These are phyloP conservation scores for Argyresthia albistria DNA, from an alignment of 2,888 invertebrate species.

Conservation along the genomic window DNA sequence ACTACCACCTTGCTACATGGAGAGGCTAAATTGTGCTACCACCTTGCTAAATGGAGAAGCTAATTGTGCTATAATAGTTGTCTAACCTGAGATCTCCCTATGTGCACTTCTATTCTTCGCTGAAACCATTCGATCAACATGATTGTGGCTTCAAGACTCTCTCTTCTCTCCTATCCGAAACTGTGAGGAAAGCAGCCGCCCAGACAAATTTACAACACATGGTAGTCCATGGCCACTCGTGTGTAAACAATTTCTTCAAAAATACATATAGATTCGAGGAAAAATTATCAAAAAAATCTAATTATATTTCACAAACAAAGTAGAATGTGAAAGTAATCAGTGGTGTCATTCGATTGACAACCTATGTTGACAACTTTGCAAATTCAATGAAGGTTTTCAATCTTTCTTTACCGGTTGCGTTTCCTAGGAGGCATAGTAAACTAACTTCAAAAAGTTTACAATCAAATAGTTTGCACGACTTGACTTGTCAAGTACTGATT, in stretches of 20 bases:
- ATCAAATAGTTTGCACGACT: not conserved
- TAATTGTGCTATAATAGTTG: too few relatives aligned
- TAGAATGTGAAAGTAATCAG: slow-evolving; percentile 34
- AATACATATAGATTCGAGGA: slow-evolving; percentile 59
- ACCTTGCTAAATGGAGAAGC: too few relatives aligned
- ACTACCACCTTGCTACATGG: too few relatives aligned
- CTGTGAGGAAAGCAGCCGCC: slow-evolving; percentile 21
- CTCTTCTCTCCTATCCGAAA: slow-evolving; percentile 19
- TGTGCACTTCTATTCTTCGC: slow-evolving; percentile 43
- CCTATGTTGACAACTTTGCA: too few relatives aligned
- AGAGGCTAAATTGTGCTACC: too few relatives aligned
- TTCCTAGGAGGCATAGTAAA: not conserved
- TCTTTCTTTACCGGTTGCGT: slow-evolving; percentile 11
- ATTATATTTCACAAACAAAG: slow-evolving; percentile 41
- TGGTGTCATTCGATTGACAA: slow-evolving; percentile 17
- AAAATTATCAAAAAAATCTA: slow-evolving; percentile 48
- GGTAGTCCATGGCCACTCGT: slow-evolving; percentile 58
- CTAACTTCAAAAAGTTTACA: not conserved
- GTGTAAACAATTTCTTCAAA: slow-evolving; percentile 67
- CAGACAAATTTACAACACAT: slow-evolving; percentile 54
- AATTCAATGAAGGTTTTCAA: too few relatives aligned
- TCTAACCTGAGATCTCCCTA: slow-evolving; percentile 50
- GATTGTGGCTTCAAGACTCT: slow-evolving; percentile 41
- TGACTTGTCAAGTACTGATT: too few relatives aligned
- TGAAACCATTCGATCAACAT: slow-evolving; percentile 69